Percentiles rank a stretch among this genome's conserved stretches.
phyloP scores from a whole-genome alignment of 2,797 vertebrate genomes.

The Tarsius wallacei region DNA sequence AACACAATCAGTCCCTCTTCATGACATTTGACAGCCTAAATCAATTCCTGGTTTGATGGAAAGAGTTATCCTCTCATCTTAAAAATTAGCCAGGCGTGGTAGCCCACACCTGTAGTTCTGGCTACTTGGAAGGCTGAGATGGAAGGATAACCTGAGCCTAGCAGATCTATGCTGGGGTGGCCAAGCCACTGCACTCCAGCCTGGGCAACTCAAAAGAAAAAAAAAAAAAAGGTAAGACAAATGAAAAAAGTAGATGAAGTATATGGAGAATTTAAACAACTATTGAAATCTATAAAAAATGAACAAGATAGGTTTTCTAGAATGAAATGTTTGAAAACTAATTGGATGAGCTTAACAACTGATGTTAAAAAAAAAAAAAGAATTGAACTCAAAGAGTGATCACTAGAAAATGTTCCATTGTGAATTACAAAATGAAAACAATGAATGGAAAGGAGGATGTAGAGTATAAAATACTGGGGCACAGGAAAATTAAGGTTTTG shows the following conservation, averaged over 20 bases:
- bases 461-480: not conserved
- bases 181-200: too few species aligned
- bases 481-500: not conserved
- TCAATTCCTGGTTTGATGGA: not conserved
- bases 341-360: not conserved
- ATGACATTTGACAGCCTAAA: not conserved
- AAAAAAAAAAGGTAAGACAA: not conserved
- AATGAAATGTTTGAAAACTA: not conserved
- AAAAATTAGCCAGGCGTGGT: too few species aligned
- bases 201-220: too few species aligned
- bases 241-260: not conserved
- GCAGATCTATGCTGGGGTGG: too few species aligned
- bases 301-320: not conserved
- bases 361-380: not conserved
- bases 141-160: too few species aligned
- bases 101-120: too few species aligned
- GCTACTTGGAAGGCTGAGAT: too few species aligned
- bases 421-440: not conserved
- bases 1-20: not conserved
- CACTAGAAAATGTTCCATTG: not conserved
- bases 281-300: not conserved
- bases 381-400: not conserved
- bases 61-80: not conserved
- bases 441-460: not conserved
- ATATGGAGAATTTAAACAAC: not conserved